A percentile compares a stretch with the other conserved stretches of the same genome.
phyloP scores from a whole-genome alignment of 2,888 invertebrate genomes.

The Lissonota sp. region DNA sequence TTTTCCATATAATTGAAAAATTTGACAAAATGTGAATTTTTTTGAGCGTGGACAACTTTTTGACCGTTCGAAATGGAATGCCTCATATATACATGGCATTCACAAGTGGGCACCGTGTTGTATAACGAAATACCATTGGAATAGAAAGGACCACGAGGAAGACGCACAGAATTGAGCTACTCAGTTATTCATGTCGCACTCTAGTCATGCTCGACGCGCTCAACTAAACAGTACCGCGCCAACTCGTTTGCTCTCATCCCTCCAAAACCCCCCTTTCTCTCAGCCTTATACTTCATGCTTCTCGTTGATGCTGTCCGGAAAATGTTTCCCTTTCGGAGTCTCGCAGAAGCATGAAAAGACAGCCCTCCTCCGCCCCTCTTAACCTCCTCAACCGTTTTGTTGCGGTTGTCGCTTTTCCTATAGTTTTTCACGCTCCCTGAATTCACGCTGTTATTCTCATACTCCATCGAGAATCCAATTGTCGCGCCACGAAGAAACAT shows the following conservation, averaged over 20 bases:
- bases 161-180: constrained; percentile 76
- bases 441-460: constrained; percentile 30
- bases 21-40: no score
- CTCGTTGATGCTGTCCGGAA: constrained; percentile 41
- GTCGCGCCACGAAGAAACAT: background rate
- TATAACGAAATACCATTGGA: constrained; percentile 50
- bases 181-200: constrained; percentile 83
- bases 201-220: constrained; percentile 79
- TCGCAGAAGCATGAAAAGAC: constrained; percentile 50
- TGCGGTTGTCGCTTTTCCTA: constrained; percentile 59
- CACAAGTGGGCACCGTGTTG: background rate
- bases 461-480: constrained; percentile 12
- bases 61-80: no score
- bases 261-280: constrained; percentile 1
- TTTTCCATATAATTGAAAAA: no score
- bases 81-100: constrained; percentile 10
- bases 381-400: constrained; percentile 48
- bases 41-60: no score
- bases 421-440: constrained; percentile 67
- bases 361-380: constrained; percentile 2
- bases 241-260: constrained; percentile 71
- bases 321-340: constrained; percentile 38
- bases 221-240: constrained; percentile 78
- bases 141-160: constrained; percentile 52
- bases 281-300: constrained; percentile 15